A percentile compares a stretch with the other conserved stretches of the same genome.
phyloP scores from a whole-genome alignment of 2,113 vertebrate genomes.

The Solea solea region DNA sequence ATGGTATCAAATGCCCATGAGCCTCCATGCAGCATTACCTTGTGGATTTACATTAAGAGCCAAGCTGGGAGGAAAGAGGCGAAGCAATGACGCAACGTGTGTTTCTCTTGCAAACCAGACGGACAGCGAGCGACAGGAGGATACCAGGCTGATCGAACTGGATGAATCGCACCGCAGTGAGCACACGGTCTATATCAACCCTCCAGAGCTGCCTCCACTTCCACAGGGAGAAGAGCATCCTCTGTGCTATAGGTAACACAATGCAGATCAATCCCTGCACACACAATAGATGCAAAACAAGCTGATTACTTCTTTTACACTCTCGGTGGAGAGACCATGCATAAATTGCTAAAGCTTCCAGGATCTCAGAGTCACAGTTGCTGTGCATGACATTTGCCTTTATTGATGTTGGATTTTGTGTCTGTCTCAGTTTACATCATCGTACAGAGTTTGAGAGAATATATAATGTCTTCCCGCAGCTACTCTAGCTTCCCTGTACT shows the following conservation, averaged over 20 bases:
- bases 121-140: slow-evolving; percentile 89
- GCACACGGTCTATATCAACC: slow-evolving; percentile 97
- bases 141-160: slow-evolving; percentile 92
- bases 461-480: slow-evolving; percentile 77
- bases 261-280: slow-evolving; percentile 1
- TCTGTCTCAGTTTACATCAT: slow-evolving; percentile 23
- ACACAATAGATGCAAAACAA: neutral
- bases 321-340: too few relatives aligned
- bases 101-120: slow-evolving; percentile 80
- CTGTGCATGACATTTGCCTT: slow-evolving; percentile 7
- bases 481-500: slow-evolving; percentile 95
- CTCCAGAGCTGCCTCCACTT: slow-evolving; percentile 92
- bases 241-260: slow-evolving; percentile 90
- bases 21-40: neutral
- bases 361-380: neutral
- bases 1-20: slow-evolving; percentile 1
- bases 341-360: neutral
- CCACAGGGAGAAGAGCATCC: slow-evolving; percentile 93
- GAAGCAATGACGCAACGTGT: slow-evolving; percentile 29
- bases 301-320: neutral
- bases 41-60: slow-evolving; percentile 17
- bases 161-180: slow-evolving; percentile 96
- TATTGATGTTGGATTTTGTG: neutral
- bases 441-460: neutral
- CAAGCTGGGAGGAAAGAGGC: slow-evolving; percentile 1